phyloP scores from a whole-genome alignment of 2,113 vertebrate species.

The Loxodonta africana region DNA sequence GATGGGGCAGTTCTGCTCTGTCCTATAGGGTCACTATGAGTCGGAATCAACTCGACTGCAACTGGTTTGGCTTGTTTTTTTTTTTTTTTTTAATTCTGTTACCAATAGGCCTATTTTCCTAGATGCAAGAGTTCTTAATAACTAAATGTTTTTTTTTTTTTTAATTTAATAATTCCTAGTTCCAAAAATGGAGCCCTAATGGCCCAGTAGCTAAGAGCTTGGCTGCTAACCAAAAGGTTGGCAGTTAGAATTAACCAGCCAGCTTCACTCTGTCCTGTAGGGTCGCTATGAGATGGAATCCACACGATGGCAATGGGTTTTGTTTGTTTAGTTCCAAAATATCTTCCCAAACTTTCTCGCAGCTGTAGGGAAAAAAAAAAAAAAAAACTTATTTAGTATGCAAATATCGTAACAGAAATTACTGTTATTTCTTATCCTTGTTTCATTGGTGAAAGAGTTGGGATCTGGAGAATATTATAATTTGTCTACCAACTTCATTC shows the following conservation, averaged over 20 bases:
- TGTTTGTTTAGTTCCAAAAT: neutral
- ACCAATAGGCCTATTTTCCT: conserved; percentile 8
- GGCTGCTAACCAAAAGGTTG: no score
- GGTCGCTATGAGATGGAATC: no score
- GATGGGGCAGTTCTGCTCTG: no score
- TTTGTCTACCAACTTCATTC: neutral
- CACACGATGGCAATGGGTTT: neutral
- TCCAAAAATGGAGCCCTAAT: no score
- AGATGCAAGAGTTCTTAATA: neutral
- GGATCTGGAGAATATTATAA: neutral
- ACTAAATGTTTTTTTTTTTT: neutral
- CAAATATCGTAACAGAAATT: neutral
- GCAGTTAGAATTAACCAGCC: no score
- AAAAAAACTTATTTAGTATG: neutral
- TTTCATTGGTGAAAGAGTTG: neutral
- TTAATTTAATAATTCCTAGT: neutral
- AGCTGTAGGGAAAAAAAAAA: neutral
- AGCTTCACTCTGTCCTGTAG: no score
- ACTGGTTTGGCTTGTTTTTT: no score
- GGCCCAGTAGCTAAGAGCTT: no score
- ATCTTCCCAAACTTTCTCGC: neutral
- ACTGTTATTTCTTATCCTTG: conserved; percentile 16
- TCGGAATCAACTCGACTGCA: no score
- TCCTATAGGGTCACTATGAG: no score
- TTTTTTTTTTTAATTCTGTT: neutral